These are phyloP conservation scores for Mesocentrotus franciscanus DNA, from an alignment of 53 echinoderm and acorn worm species.

Conservation along the genomic window DNA sequence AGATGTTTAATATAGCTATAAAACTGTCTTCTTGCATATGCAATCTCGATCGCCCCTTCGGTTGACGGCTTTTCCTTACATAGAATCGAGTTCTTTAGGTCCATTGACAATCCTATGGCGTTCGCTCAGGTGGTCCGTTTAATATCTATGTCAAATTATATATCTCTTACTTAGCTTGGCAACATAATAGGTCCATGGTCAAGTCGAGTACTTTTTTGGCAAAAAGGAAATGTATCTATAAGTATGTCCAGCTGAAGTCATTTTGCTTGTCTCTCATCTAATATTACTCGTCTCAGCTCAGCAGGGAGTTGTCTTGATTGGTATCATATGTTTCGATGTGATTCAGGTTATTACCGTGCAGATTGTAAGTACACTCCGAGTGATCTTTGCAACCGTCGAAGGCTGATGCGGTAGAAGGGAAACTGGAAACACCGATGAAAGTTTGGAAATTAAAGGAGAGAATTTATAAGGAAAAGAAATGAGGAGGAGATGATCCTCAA, in stretches of 20 bases:
- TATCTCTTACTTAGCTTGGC: slow-evolving; percentile 8
- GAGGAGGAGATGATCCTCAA: not conserved
- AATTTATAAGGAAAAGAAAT: not conserved
- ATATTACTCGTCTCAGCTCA: slow-evolving; percentile 14
- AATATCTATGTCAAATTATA: not conserved
- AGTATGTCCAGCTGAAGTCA: not conserved
- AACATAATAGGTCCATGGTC: slow-evolving; percentile 19
- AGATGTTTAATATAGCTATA: not conserved
- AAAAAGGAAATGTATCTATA: not conserved
- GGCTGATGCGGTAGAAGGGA: not conserved
- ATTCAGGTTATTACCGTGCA: not conserved
- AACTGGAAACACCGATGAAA: not conserved
- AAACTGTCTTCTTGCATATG: not conserved
- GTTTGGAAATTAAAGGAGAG: not conserved
- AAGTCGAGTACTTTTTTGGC: not conserved
- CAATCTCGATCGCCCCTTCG: not conserved
- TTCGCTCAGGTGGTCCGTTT: not conserved
- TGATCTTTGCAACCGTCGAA: not conserved
- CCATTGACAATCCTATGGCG: not conserved
- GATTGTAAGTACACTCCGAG: not conserved
- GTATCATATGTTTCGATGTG: slow-evolving; percentile 22
- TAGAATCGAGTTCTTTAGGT: not conserved
- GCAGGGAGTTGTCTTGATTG: not conserved
- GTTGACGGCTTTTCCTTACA: not conserved
- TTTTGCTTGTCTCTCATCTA: slow-evolving; percentile 35